Evolutionary conservation across 2,888 invertebrate species (phyloP), one percentile per base, ranked within the genome.

Genomic region (Synergus laeviventris): DNA sequence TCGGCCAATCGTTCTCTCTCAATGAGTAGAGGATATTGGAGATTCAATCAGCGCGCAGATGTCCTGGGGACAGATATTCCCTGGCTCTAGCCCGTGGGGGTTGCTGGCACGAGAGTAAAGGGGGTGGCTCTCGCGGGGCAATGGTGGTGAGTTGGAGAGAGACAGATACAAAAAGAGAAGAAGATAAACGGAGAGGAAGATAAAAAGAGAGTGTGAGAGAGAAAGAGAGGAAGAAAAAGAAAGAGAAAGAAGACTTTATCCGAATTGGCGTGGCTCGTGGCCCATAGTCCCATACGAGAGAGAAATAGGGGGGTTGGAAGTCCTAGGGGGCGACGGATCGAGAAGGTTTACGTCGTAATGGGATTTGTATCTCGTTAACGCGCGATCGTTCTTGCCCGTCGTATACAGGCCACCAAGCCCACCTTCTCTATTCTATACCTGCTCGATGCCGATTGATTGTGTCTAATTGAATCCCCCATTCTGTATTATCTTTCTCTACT

Each of bases 311-410:
- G 86, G 85, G 85, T 84, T 87, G 86, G 83, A 86, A 89, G 88
- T 85, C 87, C 87, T 86, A 88, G 89, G 87, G 87, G 89, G 89
- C 87, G 88, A 89, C 88, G 89, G 89, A 89, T 89, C 88, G 89
- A 88, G 87, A 87, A 88, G 88, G 89, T 89, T 89, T 88, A 89
- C 87, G 86, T 86, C 88, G 90, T 91, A 90, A 91, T 91, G 90
- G 91, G 91, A 91, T 91, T 91, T 90, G 90, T 90, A 91, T 91
- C 91, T 91, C 90, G 91, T 91, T 91, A 90, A 90, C 89, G 90
- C 88, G 89, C 89, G 88, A 90, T 90, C 90, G 89, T 90, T 89
- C 90, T 89, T 88, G 87, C 86, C 54, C 62, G 76, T 60, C 78
- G 78, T 78, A 79, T 78, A 80, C 80, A 81, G 78, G 79, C 78